phyloP scores from a whole-genome alignment of 2,113 vertebrate species.

The Theristicus caerulescens region DNA sequence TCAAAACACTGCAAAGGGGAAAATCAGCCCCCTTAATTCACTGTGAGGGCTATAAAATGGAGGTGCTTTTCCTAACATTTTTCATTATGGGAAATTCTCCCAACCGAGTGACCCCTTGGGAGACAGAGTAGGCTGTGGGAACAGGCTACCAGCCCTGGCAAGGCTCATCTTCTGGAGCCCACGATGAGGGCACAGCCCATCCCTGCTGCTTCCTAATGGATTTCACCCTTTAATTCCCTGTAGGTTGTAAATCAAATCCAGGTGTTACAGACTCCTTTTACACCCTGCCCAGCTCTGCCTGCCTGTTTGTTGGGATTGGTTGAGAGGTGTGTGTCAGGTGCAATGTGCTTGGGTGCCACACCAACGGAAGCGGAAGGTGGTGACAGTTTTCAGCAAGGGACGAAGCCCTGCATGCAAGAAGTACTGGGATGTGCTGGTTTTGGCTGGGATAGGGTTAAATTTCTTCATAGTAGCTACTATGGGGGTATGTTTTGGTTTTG shows the following conservation, averaged over 20 bases:
- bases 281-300: not conserved
- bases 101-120: not conserved
- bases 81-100: not conserved
- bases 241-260: not conserved
- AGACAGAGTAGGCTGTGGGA: not conserved
- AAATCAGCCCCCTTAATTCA: not conserved
- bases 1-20: not conserved
- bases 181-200: not conserved
- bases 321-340: not conserved
- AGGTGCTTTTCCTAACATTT: not conserved
- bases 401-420: not conserved
- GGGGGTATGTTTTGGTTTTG: no score
- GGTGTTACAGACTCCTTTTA: not conserved
- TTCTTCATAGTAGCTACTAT: no score
- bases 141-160: not conserved
- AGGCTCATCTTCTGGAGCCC: not conserved
- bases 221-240: not conserved
- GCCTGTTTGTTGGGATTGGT: not conserved
- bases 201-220: not conserved
- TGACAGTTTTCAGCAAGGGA: not conserved
- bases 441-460: no score
- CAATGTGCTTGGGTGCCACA: accelerated
- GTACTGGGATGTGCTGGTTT: no score
- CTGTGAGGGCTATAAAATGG: not conserved
- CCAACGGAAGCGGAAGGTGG: accelerated